Conservation (phyloP, 2,113 vertebrate genomes). For the Dasyornis broadbenti region DNA sequence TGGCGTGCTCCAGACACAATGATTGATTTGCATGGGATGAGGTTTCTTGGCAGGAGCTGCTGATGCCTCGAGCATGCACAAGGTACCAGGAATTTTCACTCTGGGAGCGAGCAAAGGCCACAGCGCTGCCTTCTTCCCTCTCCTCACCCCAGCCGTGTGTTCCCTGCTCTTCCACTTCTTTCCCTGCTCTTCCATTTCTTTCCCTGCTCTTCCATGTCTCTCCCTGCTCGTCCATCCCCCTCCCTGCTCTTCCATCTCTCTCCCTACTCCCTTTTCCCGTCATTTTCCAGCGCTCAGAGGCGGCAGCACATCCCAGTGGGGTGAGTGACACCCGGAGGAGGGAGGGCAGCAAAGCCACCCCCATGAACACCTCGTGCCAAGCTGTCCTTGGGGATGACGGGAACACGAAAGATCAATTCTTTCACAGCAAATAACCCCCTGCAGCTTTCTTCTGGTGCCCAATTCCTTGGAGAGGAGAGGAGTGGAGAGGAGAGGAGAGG, state of each 20-base stretch:
- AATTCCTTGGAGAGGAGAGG: too few species aligned
- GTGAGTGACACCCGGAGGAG: background rate
- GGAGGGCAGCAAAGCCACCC: background rate
- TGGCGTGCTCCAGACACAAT: background rate
- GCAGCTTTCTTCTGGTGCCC: background rate
- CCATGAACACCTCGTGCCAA: rapidly evolving
- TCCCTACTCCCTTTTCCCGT: background rate
- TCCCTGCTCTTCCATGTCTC: too few species aligned
- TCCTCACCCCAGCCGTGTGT: background rate
- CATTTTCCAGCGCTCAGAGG: background rate
- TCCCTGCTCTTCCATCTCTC: background rate
- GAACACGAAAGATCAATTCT: background rate
- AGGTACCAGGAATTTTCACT: background rate
- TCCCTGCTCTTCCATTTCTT: background rate
- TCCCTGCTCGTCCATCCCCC: too few species aligned
- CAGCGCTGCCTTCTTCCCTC: background rate
- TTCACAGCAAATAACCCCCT: background rate
- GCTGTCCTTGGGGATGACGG: background rate
- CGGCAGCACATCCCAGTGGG: background rate
- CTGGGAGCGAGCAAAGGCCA: background rate
- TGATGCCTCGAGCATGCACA: background rate
- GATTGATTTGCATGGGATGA: background rate
- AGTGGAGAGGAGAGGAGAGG: too few species aligned
- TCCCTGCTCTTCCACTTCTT: background rate
- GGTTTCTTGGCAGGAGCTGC: background rate